Conservation (phyloP, 1,140 invertebrate species). For the Atopsyche davidsoni region DNA sequence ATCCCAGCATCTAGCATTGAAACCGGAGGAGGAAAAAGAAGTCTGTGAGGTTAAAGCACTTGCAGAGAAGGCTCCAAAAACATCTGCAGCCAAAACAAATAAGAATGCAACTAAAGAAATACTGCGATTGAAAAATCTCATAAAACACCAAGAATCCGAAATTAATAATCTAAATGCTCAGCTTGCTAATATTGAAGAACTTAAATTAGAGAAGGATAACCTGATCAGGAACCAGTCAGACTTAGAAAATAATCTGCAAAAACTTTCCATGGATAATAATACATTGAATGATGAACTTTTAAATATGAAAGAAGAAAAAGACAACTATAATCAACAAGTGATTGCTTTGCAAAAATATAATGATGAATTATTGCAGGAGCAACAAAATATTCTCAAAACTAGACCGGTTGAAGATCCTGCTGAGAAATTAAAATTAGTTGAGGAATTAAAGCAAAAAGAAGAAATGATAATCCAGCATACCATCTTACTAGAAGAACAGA, state of each 20-base stretch:
- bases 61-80: slow-evolving; percentile 5
- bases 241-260: not conserved
- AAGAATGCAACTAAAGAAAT: slow-evolving; percentile 49
- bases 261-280: slow-evolving; percentile 11
- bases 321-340: slow-evolving; percentile 6
- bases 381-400: slow-evolving; percentile 38
- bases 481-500: slow-evolving; percentile 9
- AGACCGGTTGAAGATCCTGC: slow-evolving; percentile 40
- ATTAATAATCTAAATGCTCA: slow-evolving; percentile 34
- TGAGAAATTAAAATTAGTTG: slow-evolving; percentile 33
- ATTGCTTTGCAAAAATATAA: slow-evolving; percentile 16
- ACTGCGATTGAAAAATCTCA: slow-evolving; percentile 42
- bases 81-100: slow-evolving; percentile 32
- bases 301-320: slow-evolving; percentile 11
- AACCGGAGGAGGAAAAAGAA: slow-evolving; percentile 32
- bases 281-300: slow-evolving; percentile 10
- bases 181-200: slow-evolving; percentile 23
- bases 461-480: slow-evolving; percentile 4
- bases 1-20: slow-evolving; percentile 32
- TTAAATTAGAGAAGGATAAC: not conserved
- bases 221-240: not conserved
- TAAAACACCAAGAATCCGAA: slow-evolving; percentile 51
- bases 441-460: slow-evolving; percentile 11
- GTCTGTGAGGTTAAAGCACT: slow-evolving; percentile 41
- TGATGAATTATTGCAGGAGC: slow-evolving; percentile 31